A percentile compares a stretch with the other conserved stretches of the same genome.
phyloP scores from a whole-genome alignment of 2,113 vertebrate species.

The Lagenorhynchus albirostris region DNA sequence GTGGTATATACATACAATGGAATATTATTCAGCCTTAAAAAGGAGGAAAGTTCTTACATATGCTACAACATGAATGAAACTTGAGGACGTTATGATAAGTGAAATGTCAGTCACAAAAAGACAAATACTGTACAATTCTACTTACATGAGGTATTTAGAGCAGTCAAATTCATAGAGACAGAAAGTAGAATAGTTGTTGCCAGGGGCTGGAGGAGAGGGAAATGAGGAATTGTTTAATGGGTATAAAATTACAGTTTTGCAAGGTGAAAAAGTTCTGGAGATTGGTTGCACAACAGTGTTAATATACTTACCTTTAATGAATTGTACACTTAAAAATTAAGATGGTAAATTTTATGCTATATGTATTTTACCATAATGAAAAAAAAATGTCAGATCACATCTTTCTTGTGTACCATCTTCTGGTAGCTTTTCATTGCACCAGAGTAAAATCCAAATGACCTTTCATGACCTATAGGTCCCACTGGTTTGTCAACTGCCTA shows the following conservation, averaged over 20 bases:
- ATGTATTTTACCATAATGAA: background rate
- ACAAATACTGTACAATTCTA: background rate
- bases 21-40: background rate
- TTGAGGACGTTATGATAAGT: background rate
- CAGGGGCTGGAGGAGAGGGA: background rate
- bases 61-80: background rate
- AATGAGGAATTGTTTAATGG: background rate
- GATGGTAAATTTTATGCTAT: background rate
- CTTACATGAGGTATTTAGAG: background rate
- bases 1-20: background rate
- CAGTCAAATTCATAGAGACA: background rate
- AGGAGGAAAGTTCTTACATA: background rate
- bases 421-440: background rate
- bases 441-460: background rate
- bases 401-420: background rate
- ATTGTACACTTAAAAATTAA: background rate
- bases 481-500: background rate
- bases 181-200: background rate
- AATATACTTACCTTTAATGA: background rate
- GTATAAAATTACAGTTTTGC: background rate
- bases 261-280: background rate
- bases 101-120: background rate
- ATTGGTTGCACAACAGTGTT: background rate
- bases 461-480: background rate
- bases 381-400: background rate